Conservation (phyloP, 2,888 invertebrate genomes). For the Apocheima hispidaria region DNA sequence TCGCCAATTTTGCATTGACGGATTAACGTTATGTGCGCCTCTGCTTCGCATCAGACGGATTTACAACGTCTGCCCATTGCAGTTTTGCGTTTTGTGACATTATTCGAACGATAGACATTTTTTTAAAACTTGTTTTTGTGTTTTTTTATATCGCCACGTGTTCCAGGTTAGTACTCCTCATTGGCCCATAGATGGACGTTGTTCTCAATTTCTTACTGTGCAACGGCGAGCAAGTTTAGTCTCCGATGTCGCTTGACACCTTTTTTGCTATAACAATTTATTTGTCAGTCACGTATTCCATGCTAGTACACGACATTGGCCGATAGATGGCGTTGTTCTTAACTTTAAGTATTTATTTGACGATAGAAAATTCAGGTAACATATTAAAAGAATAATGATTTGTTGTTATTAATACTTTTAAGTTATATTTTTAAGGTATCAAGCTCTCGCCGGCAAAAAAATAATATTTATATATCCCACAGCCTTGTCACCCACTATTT, state of each 20-base stretch:
- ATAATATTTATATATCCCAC: constrained; percentile 49
- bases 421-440: neutral
- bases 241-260: too few species aligned
- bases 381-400: neutral
- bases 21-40: too few species aligned
- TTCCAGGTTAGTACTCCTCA: constrained; percentile 89
- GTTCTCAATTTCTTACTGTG: too few species aligned
- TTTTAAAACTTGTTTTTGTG: too few species aligned
- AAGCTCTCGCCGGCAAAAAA: constrained; percentile 40
- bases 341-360: neutral
- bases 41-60: too few species aligned
- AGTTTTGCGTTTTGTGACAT: too few species aligned
- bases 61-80: too few species aligned
- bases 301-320: too few species aligned
- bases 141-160: constrained; percentile 96
- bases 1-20: neutral
- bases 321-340: neutral
- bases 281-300: too few species aligned
- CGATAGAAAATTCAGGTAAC: neutral
- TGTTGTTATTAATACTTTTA: constrained; percentile 17
- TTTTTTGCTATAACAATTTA: too few species aligned
- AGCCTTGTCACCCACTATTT: constrained; percentile 52
- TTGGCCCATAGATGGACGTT: constrained; percentile 6
- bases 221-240: too few species aligned
- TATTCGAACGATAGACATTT: too few species aligned